A percentile compares a stretch with the other conserved stretches of the same genome.
Conservation (phyloP, 2,888 invertebrate species). For the Zele albiditarsus region DNA sequence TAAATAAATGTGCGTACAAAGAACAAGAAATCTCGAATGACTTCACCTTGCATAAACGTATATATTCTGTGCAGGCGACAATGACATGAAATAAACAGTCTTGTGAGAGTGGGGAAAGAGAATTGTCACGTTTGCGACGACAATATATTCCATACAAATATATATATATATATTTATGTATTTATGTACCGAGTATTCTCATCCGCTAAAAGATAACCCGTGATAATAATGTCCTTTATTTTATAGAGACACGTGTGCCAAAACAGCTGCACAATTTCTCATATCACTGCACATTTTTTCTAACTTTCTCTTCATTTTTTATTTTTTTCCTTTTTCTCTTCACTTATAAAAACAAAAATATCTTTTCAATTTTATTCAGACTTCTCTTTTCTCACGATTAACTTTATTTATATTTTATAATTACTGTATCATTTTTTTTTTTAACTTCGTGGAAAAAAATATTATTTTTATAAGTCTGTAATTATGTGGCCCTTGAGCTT, state of each 20-base stretch:
- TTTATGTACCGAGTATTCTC: not conserved
- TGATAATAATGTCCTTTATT: conserved; percentile 13
- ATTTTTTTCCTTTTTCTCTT: not conserved
- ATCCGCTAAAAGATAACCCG: conserved; percentile 1
- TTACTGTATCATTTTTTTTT: conserved; percentile 1
- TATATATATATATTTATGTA: not conserved
- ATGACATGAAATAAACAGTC: not conserved
- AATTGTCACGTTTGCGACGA: not conserved
- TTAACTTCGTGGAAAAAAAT: not conserved
- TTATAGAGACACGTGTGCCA: not conserved
- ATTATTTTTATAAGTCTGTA: not conserved
- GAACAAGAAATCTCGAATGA: conserved; percentile 3
- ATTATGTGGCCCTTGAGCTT: conserved; percentile 8
- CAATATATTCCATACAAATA: not conserved
- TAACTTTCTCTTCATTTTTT: not conserved
- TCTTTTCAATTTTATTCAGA: not conserved
- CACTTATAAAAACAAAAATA: not conserved
- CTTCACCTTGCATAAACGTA: not conserved
- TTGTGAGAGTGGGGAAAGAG: not conserved
- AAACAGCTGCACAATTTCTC: not conserved
- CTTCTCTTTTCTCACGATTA: conserved; percentile 1
- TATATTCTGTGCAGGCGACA: not conserved
- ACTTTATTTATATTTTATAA: not conserved
- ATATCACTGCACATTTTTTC: not conserved
- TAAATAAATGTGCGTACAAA: not conserved